phyloP scores from a whole-genome alignment of 2,888 invertebrate genomes.

The Xylota sylvarum region DNA sequence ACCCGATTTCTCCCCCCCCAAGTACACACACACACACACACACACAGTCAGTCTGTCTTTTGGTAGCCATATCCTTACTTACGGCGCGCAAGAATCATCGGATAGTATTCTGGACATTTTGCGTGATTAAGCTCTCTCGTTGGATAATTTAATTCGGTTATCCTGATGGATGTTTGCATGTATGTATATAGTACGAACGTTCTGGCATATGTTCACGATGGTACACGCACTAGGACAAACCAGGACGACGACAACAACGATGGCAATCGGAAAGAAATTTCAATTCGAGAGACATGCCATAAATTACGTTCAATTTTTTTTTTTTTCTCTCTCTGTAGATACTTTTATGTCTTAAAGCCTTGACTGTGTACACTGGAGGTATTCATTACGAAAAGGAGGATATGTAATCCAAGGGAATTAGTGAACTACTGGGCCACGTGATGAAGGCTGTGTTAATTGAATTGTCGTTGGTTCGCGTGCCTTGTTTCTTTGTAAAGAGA shows the following conservation, averaged over 20 bases:
- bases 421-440: slow-evolving; percentile 66
- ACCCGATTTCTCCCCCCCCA: slow-evolving; percentile 43
- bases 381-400: slow-evolving; percentile 41
- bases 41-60: neutral
- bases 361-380: neutral
- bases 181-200: slow-evolving; percentile 44
- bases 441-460: slow-evolving; percentile 75
- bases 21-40: neutral
- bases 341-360: slow-evolving; percentile 46
- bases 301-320: slow-evolving; percentile 68
- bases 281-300: slow-evolving; percentile 72
- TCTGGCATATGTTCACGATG: slow-evolving; percentile 34
- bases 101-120: slow-evolving; percentile 54
- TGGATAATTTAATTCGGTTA: slow-evolving; percentile 72
- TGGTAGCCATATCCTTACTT: slow-evolving; percentile 9
- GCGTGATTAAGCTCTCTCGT: slow-evolving; percentile 71
- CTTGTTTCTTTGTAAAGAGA: slow-evolving; percentile 19
- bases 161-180: slow-evolving; percentile 74
- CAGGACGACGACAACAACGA: slow-evolving; percentile 16
- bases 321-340: too few species aligned
- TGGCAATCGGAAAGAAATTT: slow-evolving; percentile 69
- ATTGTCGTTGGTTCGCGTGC: slow-evolving; percentile 76
- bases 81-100: slow-evolving; percentile 9
- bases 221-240: slow-evolving; percentile 45
- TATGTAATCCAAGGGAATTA: slow-evolving; percentile 70